Base-by-base conservation (phyloP, 2,113 vertebrate species). In the Macquaria ambigua region DNA sequence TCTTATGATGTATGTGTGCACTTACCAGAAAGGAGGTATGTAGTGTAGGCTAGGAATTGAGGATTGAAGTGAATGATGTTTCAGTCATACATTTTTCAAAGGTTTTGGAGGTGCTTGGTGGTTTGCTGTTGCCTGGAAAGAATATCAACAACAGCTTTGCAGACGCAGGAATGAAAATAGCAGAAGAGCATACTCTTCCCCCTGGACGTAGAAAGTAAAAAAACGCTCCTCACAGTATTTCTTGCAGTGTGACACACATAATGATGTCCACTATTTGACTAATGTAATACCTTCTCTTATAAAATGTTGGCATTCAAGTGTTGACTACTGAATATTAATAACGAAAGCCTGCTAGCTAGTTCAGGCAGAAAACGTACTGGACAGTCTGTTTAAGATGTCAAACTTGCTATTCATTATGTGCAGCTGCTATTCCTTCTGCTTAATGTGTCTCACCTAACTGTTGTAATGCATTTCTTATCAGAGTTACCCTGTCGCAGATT, bases 61-160 rank as follows among this genome's bases (percentile, higher is more conserved):
- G 75, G 91, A 91, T 91, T 55, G 78, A 85, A 87, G 84, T 90
- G 89, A 92, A 90, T 87, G 91, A 92, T 90, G 92, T 86, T 92
- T 84, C 69, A 76, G 82, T 93, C 93, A 92, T 91, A 78, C 84
- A 93, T 94, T 93, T 94, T 93, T 94, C 82, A 94, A 84, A 90
- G 80, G 85, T 81, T 90, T 89, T 69, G 71, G 74, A 64, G 87
- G 81, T 55, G 66, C 86, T 75, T 66, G 72, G 76, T 77, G 85
- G 81, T 89, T 89, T 70, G 55, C 69, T 43, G 79, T 83, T 87
- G 78, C 83, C 76, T 77, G 74, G 61, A 87, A 86, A 87, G 77
- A 89, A 93, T 92, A 90, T 80, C 89, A 89, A 90, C 90, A 78
- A 41, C 72, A 53, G 79, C 74, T 72, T 83, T 73, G 31, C 16